Base-by-base conservation (phyloP, 2,113 vertebrate genomes). In the Motacilla tschutschensis region DNA sequence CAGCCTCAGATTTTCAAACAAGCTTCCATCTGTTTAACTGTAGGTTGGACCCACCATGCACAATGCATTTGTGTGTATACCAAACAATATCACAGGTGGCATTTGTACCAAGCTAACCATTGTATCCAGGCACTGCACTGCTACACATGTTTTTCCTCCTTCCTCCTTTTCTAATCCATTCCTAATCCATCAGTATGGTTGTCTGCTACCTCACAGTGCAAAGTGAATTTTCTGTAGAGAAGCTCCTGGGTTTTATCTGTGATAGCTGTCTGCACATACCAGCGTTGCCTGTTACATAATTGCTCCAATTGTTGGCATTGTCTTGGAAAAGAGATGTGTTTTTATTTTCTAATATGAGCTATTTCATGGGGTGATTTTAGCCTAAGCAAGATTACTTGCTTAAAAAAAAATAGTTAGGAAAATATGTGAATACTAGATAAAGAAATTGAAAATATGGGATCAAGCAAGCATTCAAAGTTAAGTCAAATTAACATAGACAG, bases 261-360 rank as follows among this genome's bases (percentile, higher is more conserved):
- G 54, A 47, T 81, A 70, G 60, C 62, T 85, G 33, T 63, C 55
- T 91, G 57, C 64, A 66, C 29, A 54, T 35, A 76, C 14, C 41
- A 93, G 50, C 7, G 6, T 19, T 55, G n/a, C 75, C 65, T 81
- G 62, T 90, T 93, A 85, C 21, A 33, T 75, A 85, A 87, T 67
- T 31, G 58, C 54, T 81, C 70, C 58, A 72, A 47, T 85, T 83
- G 91, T 60, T 83, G 26, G 18, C 38, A 79, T 79, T 78, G 71
- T 83, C n/a, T 89, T 73, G 72, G 36, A 65, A 91, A 79, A 75
- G 9, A 62, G 80, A 75, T 40, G 47, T 58, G n/a, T 0, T 66
- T 87, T 90, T 89, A 41, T 92, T 91, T 92, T 75, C 48, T 74
- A 88, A 71, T 87, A 26, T 57, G 46, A 83, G 50, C 28, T 78